Evolutionary conservation across 2,797 vertebrate genomes (phyloP), one percentile per base, ranked within the genome.

Genomic region (Botia kubotai): DNA sequence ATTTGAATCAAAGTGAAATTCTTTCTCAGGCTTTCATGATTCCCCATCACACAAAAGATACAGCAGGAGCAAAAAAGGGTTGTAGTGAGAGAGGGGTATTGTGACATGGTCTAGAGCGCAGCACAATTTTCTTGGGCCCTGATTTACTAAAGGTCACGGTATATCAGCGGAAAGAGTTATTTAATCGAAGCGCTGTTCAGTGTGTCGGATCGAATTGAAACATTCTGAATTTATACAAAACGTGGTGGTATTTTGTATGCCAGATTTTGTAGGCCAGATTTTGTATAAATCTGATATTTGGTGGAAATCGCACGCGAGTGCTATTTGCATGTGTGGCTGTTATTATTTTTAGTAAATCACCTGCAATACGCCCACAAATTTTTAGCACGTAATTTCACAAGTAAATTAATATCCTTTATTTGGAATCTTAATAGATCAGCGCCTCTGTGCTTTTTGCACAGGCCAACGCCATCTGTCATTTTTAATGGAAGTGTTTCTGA

Each of bases 391-490:
- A 33, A 39, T 39, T 29, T 63, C 58, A 62, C 58, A 62, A 26
- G 26, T 26, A 6, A 10, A 19, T 8, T n/a, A 12, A n/a, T 39
- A 10, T 17, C 8, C 6, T 43, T 12, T 43, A 39, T 66, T 65
- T 65, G 16, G 6, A 17, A n/a, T 63, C 23, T 63, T 33, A 33
- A 5, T 63, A 33, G 14, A 17, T 17, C 29, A 58, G 6, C 1
- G 55, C 1, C n/a, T 21, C 19, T 58, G n/a, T n/a, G n/a, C 7
- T 19, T 58, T 58, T 58, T 58, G 10, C 29, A 10, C 29, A 36
- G 48, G 65, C 62, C 23, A 57, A 43, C 33, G 74, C 62, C 50
- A 74, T 74, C 23, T 68, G 79, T 80, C 29, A 48, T 58, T 10
- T 73, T 12, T 67, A 48, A 12, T 48, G 12, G 36, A 46, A 46